Evolutionary conservation across 2,797 vertebrate species (phyloP).

Genomic region (Pangasius djambal): DNA sequence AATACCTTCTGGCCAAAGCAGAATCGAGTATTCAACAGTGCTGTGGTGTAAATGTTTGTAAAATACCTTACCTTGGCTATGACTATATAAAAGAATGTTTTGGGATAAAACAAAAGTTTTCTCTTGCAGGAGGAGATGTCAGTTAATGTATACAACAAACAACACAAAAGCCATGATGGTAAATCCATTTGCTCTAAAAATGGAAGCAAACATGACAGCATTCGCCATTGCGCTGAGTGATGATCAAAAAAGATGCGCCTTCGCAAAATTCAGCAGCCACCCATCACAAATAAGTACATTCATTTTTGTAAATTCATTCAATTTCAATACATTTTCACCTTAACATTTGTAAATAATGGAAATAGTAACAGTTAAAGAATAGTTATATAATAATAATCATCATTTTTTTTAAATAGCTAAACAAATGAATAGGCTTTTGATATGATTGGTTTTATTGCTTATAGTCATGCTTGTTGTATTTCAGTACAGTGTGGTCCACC

Average conservation of each 20-base stretch:
- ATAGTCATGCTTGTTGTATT: slow-evolving; percentile 18
- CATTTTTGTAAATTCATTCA: not conserved
- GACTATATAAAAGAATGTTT: not conserved
- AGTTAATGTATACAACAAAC: fast-evolving
- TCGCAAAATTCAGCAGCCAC: slow-evolving; percentile 59
- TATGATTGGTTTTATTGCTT: not conserved
- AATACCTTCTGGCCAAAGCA: not conserved
- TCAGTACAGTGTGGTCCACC: slow-evolving; percentile 72
- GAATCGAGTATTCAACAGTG: not conserved
- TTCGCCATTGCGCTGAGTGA: slow-evolving; percentile 58
- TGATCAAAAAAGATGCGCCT: slow-evolving; percentile 59
- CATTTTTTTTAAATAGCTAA: not conserved
- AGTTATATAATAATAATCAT: too few species aligned
- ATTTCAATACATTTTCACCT: not conserved
- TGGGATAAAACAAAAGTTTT: not conserved
- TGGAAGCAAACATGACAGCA: fast-evolving
- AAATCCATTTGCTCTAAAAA: fast-evolving
- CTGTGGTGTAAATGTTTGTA: not conserved
- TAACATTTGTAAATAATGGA: not conserved
- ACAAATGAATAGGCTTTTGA: not conserved
- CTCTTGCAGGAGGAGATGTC: not conserved
- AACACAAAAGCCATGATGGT: not conserved
- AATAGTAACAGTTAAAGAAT: not conserved
- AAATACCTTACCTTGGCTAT: not conserved
- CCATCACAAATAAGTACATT: slow-evolving; percentile 60